Evolutionary conservation across 2,797 vertebrate species (phyloP).

Genomic region (Cyclura pinguis): DNA sequence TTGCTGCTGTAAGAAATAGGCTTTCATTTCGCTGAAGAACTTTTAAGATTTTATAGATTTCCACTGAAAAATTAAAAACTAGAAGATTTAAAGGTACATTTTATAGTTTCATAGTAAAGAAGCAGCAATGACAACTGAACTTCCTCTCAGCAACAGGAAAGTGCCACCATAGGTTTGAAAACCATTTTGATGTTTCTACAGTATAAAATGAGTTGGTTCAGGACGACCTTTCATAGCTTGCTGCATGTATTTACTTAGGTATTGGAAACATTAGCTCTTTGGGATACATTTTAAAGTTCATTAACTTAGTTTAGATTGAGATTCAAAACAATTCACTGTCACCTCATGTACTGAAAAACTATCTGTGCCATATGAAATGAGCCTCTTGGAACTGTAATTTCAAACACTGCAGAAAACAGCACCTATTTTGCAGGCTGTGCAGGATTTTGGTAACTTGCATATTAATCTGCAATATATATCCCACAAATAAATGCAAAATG

Average conservation of each 20-base stretch:
- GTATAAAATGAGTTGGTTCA: not conserved
- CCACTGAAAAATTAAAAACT: not conserved
- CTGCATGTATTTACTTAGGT: not conserved
- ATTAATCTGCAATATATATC: not conserved
- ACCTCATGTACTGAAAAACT: not conserved
- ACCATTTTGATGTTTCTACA: not conserved
- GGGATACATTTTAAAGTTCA: too few relatives aligned
- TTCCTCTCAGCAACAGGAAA: not conserved
- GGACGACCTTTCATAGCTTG: not conserved
- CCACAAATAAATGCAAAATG: constrained; percentile 9
- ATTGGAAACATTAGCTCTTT: too few relatives aligned
- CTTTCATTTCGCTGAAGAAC: not conserved
- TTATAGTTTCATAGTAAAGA: not conserved
- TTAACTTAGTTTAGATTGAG: too few relatives aligned
- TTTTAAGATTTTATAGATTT: not conserved
- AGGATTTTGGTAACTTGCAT: not conserved
- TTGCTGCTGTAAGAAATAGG: not conserved
- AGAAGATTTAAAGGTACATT: not conserved
- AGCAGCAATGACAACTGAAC: not conserved
- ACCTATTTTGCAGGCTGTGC: not conserved
- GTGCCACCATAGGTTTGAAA: not conserved
- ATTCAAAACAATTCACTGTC: too few relatives aligned
- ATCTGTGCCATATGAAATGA: not conserved
- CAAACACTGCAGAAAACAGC: rapidly evolving
- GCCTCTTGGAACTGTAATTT: not conserved